Conservation (phyloP, 2,888 invertebrate genomes). For the Endomychus coccineus region DNA sequence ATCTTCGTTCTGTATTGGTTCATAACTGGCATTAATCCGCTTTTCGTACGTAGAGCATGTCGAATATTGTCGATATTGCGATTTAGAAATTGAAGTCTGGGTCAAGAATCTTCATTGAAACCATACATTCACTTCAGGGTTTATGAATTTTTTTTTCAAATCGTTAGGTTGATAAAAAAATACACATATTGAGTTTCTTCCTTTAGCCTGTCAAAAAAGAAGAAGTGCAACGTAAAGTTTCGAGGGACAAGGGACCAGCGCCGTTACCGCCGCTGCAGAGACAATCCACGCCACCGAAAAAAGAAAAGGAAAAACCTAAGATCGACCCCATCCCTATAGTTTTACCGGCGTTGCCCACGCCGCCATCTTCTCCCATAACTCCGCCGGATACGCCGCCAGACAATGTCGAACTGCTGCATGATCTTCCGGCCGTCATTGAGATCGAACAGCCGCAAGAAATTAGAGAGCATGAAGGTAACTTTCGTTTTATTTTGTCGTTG, state of each 20-base stretch:
- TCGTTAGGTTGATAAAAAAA: no score
- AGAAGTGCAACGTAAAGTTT: conserved; percentile 47
- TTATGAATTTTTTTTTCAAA: no score
- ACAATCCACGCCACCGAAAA: conserved; percentile 41
- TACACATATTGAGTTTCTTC: no score
- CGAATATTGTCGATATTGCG: no score
- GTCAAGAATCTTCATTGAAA: no score
- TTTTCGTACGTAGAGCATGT: no score
- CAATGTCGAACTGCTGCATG: conserved; percentile 19
- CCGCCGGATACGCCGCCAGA: conserved; percentile 38
- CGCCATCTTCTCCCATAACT: conserved; percentile 39
- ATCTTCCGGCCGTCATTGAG: conserved; percentile 27
- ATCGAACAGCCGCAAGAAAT: background rate
- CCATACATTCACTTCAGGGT: no score
- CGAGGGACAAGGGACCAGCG: conserved; percentile 72
- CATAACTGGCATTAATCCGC: no score
- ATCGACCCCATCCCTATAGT: conserved; percentile 25
- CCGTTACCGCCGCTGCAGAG: conserved; percentile 53
- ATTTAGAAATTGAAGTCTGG: no score
- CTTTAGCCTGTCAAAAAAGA: conserved; percentile 58
- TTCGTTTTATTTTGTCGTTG: no score
- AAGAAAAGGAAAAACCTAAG: conserved; percentile 35
- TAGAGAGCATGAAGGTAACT: background rate
- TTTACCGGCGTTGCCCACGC: conserved; percentile 34
- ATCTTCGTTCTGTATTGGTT: no score